Evolutionary conservation across 2,113 vertebrate genomes (phyloP).

Genomic region (Odobenus rosmarus): DNA sequence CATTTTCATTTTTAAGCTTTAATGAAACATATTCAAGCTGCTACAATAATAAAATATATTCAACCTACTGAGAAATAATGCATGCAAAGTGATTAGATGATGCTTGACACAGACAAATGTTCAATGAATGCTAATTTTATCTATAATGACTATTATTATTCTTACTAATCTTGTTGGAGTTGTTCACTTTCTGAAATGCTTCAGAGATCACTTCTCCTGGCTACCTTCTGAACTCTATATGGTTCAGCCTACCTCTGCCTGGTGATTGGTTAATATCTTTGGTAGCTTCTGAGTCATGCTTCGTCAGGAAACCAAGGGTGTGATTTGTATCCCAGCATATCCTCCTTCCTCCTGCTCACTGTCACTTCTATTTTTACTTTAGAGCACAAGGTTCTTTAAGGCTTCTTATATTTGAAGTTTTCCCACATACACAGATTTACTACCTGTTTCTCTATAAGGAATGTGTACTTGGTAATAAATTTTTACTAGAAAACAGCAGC

Average conservation of each 20-base stretch:
- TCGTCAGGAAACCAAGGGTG: conserved; percentile 51
- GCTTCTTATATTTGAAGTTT: neutral
- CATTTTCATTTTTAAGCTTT: neutral
- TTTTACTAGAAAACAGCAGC: neutral
- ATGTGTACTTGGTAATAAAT: neutral
- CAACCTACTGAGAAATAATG: neutral
- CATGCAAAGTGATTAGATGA: neutral
- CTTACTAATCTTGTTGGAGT: neutral
- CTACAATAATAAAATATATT: neutral
- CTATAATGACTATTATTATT: neutral
- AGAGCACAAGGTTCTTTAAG: conserved; percentile 60
- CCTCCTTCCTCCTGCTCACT: conserved; percentile 44
- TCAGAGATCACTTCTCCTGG: neutral
- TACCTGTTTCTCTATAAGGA: neutral
- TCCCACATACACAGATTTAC: neutral
- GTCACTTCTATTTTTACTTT: conserved; percentile 70
- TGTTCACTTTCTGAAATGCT: neutral
- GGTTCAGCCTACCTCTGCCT: neutral
- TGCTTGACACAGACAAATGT: neutral
- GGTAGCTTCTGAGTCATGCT: conserved; percentile 62
- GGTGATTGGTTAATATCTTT: conserved; percentile 49
- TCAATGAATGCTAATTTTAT: neutral
- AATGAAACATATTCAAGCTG: conserved; percentile 8
- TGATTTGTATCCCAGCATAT: conserved; percentile 53
- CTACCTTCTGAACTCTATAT: neutral